phyloP scores from a whole-genome alignment of 2,888 invertebrate genomes.

The Dichetophora obliterata region DNA sequence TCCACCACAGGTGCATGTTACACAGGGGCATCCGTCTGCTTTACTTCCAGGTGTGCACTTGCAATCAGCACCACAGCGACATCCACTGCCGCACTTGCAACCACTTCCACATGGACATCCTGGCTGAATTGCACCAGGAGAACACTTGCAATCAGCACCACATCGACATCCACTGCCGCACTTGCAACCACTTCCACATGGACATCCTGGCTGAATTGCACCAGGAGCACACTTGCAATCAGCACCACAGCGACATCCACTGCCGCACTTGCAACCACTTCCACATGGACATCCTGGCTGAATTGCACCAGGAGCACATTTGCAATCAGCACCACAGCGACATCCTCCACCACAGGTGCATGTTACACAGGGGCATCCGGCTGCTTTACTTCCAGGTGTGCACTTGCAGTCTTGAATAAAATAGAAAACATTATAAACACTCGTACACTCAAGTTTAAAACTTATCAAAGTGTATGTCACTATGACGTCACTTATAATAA shows the following conservation, averaged over 20 bases:
- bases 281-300: constrained; percentile 36
- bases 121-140: neutral
- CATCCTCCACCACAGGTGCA: constrained; percentile 10
- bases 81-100: constrained; percentile 14
- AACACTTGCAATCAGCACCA: constrained; percentile 11
- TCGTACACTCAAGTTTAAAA: neutral
- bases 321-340: constrained; percentile 6
- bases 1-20: constrained; percentile 26
- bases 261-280: constrained; percentile 24
- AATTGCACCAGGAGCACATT: neutral
- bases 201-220: neutral
- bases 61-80: constrained; percentile 22
- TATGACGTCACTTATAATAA: too few relatives aligned
- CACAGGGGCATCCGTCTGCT: neutral
- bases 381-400: neutral
- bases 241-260: neutral
- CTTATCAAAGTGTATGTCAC: too few relatives aligned
- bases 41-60: constrained; percentile 35
- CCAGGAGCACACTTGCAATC: constrained; percentile 34
- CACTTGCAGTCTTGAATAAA: neutral
- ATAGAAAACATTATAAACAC: neutral
- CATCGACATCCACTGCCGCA: constrained; percentile 4
- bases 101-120: constrained; percentile 40
- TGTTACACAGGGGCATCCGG: constrained; percentile 1
- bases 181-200: constrained; percentile 35